These are phyloP conservation scores for Pardalotus punctatus DNA, from an alignment of 2,113 vertebrate genomes.

Conservation along the genomic window DNA sequence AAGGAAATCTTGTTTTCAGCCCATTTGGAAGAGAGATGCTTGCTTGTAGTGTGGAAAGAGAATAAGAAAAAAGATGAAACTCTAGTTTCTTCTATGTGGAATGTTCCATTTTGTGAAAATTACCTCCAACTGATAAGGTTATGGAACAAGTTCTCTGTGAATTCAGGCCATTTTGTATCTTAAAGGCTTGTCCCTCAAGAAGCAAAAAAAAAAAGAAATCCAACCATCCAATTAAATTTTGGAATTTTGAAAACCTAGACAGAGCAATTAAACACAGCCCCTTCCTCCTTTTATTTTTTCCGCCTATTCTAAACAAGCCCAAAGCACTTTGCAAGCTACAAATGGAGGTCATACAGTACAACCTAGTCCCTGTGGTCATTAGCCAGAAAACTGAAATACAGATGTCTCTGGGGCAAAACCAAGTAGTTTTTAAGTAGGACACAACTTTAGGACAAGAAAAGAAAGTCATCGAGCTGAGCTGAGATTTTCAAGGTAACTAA, in stretches of 20 bases:
- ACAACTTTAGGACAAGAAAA: conserved; percentile 41
- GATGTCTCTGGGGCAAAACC: conserved; percentile 46
- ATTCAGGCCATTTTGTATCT: conserved; percentile 3
- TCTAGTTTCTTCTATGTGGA: neutral
- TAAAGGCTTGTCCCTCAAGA: neutral
- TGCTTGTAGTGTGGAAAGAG: neutral
- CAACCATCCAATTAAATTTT: neutral
- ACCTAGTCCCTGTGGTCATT: conserved; percentile 54
- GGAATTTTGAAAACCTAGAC: neutral
- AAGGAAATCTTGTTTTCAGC: neutral
- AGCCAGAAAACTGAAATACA: conserved; percentile 55
- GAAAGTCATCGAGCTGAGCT: neutral
- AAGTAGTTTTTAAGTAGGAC: conserved; percentile 55
- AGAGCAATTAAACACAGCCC: neutral
- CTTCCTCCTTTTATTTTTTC: neutral
- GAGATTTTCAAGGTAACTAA: neutral
- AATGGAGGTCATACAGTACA: conserved; percentile 27
- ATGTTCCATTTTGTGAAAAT: neutral
- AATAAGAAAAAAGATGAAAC: neutral
- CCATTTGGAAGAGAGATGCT: neutral
- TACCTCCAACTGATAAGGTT: neutral
- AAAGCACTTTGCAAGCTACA: neutral
- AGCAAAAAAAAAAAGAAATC: neutral
- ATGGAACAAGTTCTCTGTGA: neutral
- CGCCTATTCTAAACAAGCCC: neutral